phyloP scores from a whole-genome alignment of 1,140 invertebrate species.

The Hormaphis cornu region DNA sequence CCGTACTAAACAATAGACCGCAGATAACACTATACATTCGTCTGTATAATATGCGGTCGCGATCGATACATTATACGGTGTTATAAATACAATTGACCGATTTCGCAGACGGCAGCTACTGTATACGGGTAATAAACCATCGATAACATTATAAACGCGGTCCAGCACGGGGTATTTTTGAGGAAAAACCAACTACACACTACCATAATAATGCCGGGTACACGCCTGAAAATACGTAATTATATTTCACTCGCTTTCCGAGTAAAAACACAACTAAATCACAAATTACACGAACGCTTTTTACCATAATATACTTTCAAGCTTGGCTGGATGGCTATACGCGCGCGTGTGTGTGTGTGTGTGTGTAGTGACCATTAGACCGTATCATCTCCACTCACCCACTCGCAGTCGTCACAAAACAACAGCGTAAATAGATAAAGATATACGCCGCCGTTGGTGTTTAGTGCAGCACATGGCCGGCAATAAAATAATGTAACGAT shows the following conservation, averaged over 20 bases:
- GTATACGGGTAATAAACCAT: too few relatives aligned
- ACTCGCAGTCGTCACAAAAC: slow-evolving; percentile 14
- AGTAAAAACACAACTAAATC: not conserved
- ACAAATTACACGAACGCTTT: slow-evolving; percentile 9
- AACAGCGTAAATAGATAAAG: slow-evolving; percentile 24
- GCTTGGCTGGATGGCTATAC: not conserved
- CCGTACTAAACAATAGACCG: too few relatives aligned
- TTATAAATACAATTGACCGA: too few relatives aligned
- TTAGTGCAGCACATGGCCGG: not conserved
- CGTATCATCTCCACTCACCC: slow-evolving; percentile 19
- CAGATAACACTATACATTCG: too few relatives aligned
- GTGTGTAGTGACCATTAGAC: slow-evolving; percentile 7
- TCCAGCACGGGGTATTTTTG: too few relatives aligned
- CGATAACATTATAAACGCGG: too few relatives aligned
- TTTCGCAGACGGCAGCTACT: too few relatives aligned
- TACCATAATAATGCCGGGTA: too few relatives aligned
- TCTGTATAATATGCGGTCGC: too few relatives aligned
- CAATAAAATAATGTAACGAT: slow-evolving; percentile 16
- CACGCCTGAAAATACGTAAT: too few relatives aligned
- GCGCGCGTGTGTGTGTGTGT: not conserved
- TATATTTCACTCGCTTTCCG: not conserved
- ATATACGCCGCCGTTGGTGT: not conserved
- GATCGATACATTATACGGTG: too few relatives aligned
- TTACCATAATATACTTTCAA: slow-evolving; percentile 13
- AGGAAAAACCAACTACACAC: too few relatives aligned